Conservation (phyloP, 1,140 invertebrate species). For the Cotesia chilonis region DNA sequence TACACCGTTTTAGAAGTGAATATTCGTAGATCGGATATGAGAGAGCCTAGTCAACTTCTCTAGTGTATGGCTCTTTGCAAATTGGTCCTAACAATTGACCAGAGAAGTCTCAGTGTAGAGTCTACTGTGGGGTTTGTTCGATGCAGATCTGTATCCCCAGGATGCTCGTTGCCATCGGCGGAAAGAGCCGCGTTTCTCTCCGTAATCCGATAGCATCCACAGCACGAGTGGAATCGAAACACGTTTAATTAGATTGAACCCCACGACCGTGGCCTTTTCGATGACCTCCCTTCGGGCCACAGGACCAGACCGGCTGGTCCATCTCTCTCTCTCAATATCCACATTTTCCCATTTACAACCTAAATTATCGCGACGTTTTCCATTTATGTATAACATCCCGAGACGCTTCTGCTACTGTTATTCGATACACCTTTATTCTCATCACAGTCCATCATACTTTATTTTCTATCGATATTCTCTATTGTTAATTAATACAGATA, state of each 20-base stretch:
- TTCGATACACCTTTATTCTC: too few species aligned
- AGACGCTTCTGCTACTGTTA: too few species aligned
- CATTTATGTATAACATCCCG: conserved; percentile 11
- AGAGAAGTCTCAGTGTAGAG: conserved; percentile 8
- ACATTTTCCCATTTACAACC: background rate
- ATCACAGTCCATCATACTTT: background rate
- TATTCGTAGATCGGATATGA: background rate
- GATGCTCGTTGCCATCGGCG: conserved; percentile 35
- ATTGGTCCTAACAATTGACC: conserved; percentile 34
- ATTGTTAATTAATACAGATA: background rate
- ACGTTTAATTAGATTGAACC: conserved; percentile 41
- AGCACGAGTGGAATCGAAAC: conserved; percentile 38
- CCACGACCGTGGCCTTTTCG: conserved; percentile 37
- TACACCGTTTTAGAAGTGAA: background rate
- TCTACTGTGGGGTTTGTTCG: background rate
- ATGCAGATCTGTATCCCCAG: conserved; percentile 39
- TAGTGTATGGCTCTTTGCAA: conserved; percentile 24
- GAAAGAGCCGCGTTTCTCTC: conserved; percentile 28
- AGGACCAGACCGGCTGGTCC: background rate
- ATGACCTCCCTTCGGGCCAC: conserved; percentile 32
- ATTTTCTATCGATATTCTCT: background rate
- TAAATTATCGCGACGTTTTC: conserved; percentile 35
- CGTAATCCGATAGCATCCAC: conserved; percentile 39
- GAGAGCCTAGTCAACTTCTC: conserved; percentile 1
- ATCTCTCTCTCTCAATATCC: background rate